These are phyloP conservation scores for Brachynemurus nebulosus DNA, from an alignment of 2,888 invertebrate genomes.

Conservation along the genomic window DNA sequence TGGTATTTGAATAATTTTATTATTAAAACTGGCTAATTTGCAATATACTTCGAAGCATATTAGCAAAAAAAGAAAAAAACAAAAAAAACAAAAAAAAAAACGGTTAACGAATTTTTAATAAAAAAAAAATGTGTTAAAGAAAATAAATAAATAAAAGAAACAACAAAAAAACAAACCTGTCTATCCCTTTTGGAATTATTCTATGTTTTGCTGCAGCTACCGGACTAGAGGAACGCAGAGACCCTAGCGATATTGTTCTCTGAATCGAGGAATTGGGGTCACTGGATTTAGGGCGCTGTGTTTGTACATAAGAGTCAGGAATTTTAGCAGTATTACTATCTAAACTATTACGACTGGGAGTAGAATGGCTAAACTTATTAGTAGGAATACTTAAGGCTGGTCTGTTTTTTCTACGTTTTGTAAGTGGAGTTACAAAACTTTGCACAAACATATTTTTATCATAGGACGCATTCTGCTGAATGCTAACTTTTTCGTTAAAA, in stretches of 20 bases:
- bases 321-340: conserved; percentile 21
- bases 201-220: conserved; percentile 19
- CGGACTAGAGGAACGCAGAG: conserved; percentile 23
- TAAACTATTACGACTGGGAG: conserved; percentile 19
- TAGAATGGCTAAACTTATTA: conserved; percentile 19
- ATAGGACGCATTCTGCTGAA: conserved; percentile 23
- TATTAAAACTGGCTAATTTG: too few relatives aligned
- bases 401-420: conserved; percentile 29
- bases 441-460: conserved; percentile 35
- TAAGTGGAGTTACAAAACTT: conserved; percentile 43
- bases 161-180: conserved; percentile 15
- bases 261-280: too few relatives aligned
- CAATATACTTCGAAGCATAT: too few relatives aligned
- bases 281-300: neutral
- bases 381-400: conserved; percentile 5
- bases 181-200: conserved; percentile 31
- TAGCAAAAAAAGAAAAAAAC: neutral
- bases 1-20: too few relatives aligned
- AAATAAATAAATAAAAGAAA: conserved; percentile 12
- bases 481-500: conserved; percentile 3
- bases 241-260: conserved; percentile 26
- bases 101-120: neutral
- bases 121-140: conserved; percentile 6
- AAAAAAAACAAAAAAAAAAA: neutral
- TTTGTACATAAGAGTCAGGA: conserved; percentile 22